A percentile compares a stretch with the other conserved stretches of the same genome.
These are phyloP conservation scores for Abrostola triplasia DNA, from an alignment of 2,888 invertebrate species.

Conservation along the genomic window DNA sequence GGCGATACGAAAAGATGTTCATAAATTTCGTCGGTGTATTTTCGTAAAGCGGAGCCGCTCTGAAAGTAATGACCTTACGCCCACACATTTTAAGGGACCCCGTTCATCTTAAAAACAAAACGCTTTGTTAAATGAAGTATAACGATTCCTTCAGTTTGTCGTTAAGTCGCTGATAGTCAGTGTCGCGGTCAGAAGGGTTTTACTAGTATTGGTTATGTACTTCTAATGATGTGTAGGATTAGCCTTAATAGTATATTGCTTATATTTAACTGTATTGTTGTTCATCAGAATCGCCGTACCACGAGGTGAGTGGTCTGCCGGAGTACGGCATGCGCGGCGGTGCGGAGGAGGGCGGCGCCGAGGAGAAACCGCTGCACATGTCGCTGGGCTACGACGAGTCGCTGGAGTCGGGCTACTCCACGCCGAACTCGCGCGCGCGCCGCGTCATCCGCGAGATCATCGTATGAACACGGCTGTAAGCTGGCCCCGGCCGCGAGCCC, in stretches of 20 bases:
- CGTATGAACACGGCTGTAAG: slow-evolving; percentile 88
- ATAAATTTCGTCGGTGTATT: slow-evolving; percentile 43
- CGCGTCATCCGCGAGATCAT: slow-evolving; percentile 98
- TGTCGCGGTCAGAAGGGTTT: too few relatives aligned
- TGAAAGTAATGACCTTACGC: slow-evolving; percentile 32
- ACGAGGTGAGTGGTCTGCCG: slow-evolving; percentile 97
- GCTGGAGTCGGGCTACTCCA: slow-evolving; percentile 97
- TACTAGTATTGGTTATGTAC: too few relatives aligned
- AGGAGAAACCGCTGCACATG: slow-evolving; percentile 95
- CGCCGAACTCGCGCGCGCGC: slow-evolving; percentile 96
- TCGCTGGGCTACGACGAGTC: slow-evolving; percentile 97
- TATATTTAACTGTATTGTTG: background rate
- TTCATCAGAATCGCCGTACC: slow-evolving; percentile 95
- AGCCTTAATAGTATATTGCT: too few relatives aligned
- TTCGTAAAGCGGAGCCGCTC: slow-evolving; percentile 19
- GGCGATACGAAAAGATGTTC: slow-evolving; percentile 28
- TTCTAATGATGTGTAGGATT: too few relatives aligned
- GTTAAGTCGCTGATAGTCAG: background rate
- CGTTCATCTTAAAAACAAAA: background rate
- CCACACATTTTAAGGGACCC: slow-evolving; percentile 21
- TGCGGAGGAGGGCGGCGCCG: slow-evolving; percentile 92
- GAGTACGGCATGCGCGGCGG: slow-evolving; percentile 90
- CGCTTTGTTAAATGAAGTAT: background rate
- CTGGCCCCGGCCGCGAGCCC: slow-evolving; percentile 17
- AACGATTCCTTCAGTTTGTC: background rate